Conservation (phyloP, 2,113 vertebrate species). For the Myotis davidii region DNA sequence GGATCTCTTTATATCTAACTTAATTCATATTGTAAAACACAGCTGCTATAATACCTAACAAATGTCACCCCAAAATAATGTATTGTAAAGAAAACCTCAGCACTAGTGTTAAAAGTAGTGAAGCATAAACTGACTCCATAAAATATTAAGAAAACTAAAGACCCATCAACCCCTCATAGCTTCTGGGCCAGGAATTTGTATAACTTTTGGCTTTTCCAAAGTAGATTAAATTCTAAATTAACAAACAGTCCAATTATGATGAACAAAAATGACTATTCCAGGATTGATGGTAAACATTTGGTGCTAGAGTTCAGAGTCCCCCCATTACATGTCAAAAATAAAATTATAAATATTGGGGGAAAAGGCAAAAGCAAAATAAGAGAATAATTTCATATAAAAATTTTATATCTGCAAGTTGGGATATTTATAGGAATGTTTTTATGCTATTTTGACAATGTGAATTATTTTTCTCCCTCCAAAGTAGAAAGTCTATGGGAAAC, state of each 20-base stretch:
- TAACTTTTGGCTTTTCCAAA: neutral
- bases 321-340: slow-evolving; percentile 61
- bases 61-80: slow-evolving; percentile 75
- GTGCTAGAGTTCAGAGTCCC: slow-evolving; percentile 48
- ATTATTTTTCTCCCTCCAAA: slow-evolving; percentile 13
- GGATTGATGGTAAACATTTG: slow-evolving; percentile 74
- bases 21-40: slow-evolving; percentile 82
- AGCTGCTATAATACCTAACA: slow-evolving; percentile 76
- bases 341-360: neutral
- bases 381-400: slow-evolving; percentile 24
- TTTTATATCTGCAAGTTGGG: neutral
- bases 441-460: neutral
- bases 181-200: slow-evolving; percentile 53
- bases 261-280: slow-evolving; percentile 39
- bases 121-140: slow-evolving; percentile 68
- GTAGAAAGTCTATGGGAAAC: neutral
- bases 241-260: slow-evolving; percentile 10
- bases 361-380: neutral
- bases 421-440: neutral
- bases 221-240: slow-evolving; percentile 26
- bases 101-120: slow-evolving; percentile 52
- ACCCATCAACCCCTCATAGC: slow-evolving; percentile 40
- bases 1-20: slow-evolving; percentile 73
- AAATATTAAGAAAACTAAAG: slow-evolving; percentile 72
- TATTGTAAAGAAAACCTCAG: slow-evolving; percentile 67